Evolutionary conservation across 2,113 vertebrate species (phyloP), one percentile per base, ranked within the genome.

Genomic region (Nyctibius bracteatus): DNA sequence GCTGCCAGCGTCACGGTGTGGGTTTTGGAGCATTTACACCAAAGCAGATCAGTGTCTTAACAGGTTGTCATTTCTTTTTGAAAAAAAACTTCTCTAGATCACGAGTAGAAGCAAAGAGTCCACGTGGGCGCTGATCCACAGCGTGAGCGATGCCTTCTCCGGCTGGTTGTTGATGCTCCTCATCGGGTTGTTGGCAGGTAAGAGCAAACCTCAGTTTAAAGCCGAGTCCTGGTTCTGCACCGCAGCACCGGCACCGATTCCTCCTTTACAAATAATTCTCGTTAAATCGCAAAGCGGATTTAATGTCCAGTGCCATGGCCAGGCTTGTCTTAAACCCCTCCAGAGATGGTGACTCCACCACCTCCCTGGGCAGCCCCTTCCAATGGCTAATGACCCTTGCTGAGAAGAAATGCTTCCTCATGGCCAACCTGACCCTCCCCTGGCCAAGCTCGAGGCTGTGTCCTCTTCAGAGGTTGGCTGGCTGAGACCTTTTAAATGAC

Each of bases 161-260:
- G 99, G 99, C 23, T 99, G 99, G 99, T 88, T 99, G 77, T 87
- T 99, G 92, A 99, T 99, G 99, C 98, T 99, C 14, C 98, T 99
- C 46, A 99, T 99, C 61, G 99, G 99, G 12, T 97, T 99, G 81
- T 97, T 98, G 96, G 98, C 99, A 98, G 99, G 99, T 99, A 96
- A 97, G 97, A 65, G 52, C 79, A 93, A 74, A 70, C 14, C 46
- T 70, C 24, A 2, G 4, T 24, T 25, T 33, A 16, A 39, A 43
- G 4, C 17, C 0, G 0, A 14, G 14, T 31, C 41, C 52, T 15
- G 55, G 25, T 35, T 68, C 62, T 47, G 71, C 8, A 1, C 21
- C 25, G 41, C 70, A 65, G 55, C 18, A 3, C 11, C 5, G 1
- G 28, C 5, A 15, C 39, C 2, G 0, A 5, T 61, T 51, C 66